phyloP scores from a whole-genome alignment of 2,797 vertebrate genomes.

The Tragopan temminckii region DNA sequence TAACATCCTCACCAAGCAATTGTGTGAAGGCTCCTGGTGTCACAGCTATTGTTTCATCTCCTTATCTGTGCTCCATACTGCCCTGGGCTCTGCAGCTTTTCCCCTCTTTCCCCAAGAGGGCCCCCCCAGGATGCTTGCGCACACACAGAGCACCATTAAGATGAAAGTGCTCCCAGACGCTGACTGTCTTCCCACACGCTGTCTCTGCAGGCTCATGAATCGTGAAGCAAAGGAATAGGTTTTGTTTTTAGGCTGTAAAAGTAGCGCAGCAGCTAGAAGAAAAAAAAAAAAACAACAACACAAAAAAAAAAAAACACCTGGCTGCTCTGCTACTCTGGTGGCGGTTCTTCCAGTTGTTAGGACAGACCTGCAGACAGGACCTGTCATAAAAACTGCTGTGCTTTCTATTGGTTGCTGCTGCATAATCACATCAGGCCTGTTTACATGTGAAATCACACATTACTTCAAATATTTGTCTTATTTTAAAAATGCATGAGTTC shows the following conservation, averaged over 20 bases:
- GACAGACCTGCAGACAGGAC: background rate
- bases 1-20: background rate
- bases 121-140: background rate
- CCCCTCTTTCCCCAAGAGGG: background rate
- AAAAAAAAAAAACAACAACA: too few relatives aligned
- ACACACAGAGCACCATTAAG: background rate
- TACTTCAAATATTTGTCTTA: background rate
- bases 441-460: background rate
- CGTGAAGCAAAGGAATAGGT: background rate
- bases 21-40: background rate
- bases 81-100: background rate
- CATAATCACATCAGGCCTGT: background rate
- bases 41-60: conserved; percentile 24
- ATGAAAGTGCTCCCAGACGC: background rate
- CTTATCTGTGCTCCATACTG: background rate
- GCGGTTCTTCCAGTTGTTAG: background rate
- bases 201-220: background rate
- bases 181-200: background rate
- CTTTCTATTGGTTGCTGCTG: background rate
- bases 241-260: conserved; percentile 16
- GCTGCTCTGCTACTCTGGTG: background rate
- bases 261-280: background rate
- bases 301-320: too few relatives aligned
- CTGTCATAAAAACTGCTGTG: background rate
- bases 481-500: accelerated